A percentile compares a stretch with the other conserved stretches of the same genome.
These are phyloP conservation scores for Scaptomyza hsui DNA, from an alignment of 1,140 invertebrate genomes.

Conservation along the genomic window DNA sequence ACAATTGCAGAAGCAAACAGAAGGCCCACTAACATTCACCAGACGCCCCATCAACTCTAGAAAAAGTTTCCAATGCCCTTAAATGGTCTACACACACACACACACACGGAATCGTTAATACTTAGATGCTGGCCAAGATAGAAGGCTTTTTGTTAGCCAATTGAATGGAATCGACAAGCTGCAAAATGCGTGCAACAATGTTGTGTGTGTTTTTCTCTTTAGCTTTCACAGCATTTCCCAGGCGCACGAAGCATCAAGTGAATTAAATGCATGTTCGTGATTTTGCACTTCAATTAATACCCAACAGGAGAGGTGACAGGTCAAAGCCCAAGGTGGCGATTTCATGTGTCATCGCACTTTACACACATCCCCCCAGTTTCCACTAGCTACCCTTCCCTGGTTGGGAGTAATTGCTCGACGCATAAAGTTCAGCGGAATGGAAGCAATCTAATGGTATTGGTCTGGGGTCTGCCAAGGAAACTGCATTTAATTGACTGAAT, in stretches of 20 bases:
- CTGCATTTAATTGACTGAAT: conserved; percentile 41
- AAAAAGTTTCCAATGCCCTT: conserved; percentile 60
- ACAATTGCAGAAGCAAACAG: conserved; percentile 44
- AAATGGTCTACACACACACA: conserved; percentile 23
- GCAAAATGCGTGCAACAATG: conserved; percentile 62
- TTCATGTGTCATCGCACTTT: conserved; percentile 11
- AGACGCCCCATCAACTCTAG: conserved; percentile 21
- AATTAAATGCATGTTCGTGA: conserved; percentile 72
- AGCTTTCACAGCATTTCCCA: conserved; percentile 54
- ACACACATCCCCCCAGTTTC: not conserved
- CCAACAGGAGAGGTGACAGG: conserved; percentile 14
- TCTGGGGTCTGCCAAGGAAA: conserved; percentile 2
- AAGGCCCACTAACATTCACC: not conserved
- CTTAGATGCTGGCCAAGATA: conserved; percentile 34
- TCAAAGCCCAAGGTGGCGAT: conserved; percentile 19
- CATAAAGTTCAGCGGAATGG: conserved; percentile 26
- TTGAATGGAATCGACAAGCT: conserved; percentile 32
- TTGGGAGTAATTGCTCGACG: conserved; percentile 8
- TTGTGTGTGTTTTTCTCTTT: conserved; percentile 18
- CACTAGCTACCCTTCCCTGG: not conserved
- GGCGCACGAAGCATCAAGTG: conserved; percentile 40
- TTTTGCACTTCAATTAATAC: conserved; percentile 58
- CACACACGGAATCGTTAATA: not conserved
- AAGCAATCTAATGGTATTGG: conserved; percentile 27
- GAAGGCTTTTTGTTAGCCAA: conserved; percentile 30